Conservation (phyloP, 2,113 vertebrate species). For the Trochalopteron elliotii region DNA sequence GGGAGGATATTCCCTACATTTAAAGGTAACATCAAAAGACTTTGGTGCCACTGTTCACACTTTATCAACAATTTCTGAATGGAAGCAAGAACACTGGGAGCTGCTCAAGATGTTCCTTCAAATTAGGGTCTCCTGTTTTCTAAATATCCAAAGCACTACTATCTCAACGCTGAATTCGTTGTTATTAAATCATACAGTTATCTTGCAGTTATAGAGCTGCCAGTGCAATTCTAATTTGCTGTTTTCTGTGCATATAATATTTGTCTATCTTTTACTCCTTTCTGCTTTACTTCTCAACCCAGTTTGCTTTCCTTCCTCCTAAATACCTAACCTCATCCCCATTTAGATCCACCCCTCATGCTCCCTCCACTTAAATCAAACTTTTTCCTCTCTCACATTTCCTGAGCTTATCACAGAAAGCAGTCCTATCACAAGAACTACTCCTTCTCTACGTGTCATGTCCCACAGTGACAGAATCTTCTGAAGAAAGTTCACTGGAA, state of each 20-base stretch:
- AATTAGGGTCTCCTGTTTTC: not conserved
- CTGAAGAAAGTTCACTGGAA: not conserved
- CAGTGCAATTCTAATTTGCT: not conserved
- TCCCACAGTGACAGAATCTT: not conserved
- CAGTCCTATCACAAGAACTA: not conserved
- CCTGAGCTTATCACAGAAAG: not conserved
- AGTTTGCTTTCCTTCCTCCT: not conserved
- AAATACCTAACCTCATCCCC: not conserved
- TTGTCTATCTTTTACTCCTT: not conserved
- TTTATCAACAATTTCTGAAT: not conserved
- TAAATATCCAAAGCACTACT: not conserved
- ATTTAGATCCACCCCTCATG: not conserved
- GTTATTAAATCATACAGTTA: not conserved
- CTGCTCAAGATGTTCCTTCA: not conserved
- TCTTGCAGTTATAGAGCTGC: not conserved
- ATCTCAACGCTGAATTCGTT: not conserved
- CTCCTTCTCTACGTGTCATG: rapidly evolving
- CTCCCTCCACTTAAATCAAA: not conserved
- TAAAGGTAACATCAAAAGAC: not conserved
- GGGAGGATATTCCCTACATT: not conserved
- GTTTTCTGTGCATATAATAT: not conserved
- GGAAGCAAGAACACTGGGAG: not conserved
- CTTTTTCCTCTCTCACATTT: not conserved
- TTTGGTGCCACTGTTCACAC: not conserved
- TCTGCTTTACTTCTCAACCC: not conserved